These are phyloP conservation scores for Sarcoramphus papa DNA, from an alignment of 2,797 vertebrate species.

Conservation along the genomic window DNA sequence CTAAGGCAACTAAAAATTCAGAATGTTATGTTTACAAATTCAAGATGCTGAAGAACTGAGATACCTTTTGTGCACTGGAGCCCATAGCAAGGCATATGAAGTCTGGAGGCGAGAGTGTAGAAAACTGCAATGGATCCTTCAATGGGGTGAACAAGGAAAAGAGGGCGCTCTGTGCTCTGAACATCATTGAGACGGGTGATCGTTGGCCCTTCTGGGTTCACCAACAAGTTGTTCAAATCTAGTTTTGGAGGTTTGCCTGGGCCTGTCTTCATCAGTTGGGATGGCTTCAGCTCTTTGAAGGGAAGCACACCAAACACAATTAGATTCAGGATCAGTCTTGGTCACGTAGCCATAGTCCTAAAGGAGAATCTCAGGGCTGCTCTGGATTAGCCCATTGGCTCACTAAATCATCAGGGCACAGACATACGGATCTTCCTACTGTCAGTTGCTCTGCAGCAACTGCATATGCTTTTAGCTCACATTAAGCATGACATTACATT, in stretches of 20 bases:
- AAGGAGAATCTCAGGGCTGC: background rate
- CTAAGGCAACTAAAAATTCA: background rate
- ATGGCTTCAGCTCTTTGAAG: conserved; percentile 65
- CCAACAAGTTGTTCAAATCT: conserved; percentile 82
- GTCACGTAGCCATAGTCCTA: background rate
- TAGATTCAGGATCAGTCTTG: background rate
- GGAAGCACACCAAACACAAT: background rate
- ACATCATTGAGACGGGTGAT: conserved; percentile 82
- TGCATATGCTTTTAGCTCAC: background rate
- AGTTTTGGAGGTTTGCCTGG: conserved; percentile 64
- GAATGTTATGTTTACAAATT: background rate
- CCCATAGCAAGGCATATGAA: conserved; percentile 89
- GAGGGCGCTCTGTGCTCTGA: conserved; percentile 83
- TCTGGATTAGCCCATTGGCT: background rate
- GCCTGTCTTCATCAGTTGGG: conserved; percentile 40
- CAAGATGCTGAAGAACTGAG: background rate
- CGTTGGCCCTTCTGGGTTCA: conserved; percentile 85
- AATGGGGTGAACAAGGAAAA: conserved; percentile 94
- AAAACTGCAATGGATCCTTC: conserved; percentile 89
- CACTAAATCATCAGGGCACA: background rate
- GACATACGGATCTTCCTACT: background rate
- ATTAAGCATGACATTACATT: background rate
- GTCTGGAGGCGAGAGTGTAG: conserved; percentile 80
- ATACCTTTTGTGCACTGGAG: conserved; percentile 94
- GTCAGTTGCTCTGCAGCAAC: background rate